Conservation (phyloP, 2,797 vertebrate species). For the Muscicapa comitata region DNA sequence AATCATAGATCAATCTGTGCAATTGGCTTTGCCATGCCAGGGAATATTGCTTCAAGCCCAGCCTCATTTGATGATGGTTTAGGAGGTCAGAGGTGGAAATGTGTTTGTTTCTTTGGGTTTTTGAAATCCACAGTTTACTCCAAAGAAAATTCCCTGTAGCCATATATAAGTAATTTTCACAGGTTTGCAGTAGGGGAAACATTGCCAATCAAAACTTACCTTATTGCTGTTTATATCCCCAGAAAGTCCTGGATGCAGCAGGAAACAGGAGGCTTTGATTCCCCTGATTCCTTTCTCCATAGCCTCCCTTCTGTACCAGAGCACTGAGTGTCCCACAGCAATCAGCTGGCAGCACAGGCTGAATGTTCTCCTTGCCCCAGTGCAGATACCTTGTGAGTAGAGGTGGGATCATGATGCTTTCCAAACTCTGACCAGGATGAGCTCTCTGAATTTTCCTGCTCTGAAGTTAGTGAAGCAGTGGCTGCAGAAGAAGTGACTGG, state of each 20-base stretch:
- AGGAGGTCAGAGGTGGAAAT: background rate
- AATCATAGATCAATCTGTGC: slow-evolving; percentile 1
- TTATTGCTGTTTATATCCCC: background rate
- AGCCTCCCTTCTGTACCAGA: background rate
- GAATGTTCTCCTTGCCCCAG: background rate
- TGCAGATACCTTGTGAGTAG: background rate
- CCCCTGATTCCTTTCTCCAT: background rate
- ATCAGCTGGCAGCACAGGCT: background rate
- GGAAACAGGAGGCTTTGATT: background rate
- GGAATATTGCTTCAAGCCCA: slow-evolving; percentile 1
- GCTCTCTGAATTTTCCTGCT: background rate
- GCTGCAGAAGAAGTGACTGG: background rate
- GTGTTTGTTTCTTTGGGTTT: background rate
- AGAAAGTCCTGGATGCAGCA: background rate
- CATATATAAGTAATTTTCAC: background rate
- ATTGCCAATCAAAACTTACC: background rate
- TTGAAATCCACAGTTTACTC: background rate
- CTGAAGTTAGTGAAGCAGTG: background rate
- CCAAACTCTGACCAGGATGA: background rate
- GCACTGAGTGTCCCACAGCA: background rate
- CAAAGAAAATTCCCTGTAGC: slow-evolving; percentile 3
- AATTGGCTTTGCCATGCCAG: background rate
- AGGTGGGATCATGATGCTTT: background rate
- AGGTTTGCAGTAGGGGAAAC: background rate
- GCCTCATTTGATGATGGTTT: background rate